phyloP scores from a whole-genome alignment of 2,797 vertebrate species.

The Fistularia commersonii region DNA sequence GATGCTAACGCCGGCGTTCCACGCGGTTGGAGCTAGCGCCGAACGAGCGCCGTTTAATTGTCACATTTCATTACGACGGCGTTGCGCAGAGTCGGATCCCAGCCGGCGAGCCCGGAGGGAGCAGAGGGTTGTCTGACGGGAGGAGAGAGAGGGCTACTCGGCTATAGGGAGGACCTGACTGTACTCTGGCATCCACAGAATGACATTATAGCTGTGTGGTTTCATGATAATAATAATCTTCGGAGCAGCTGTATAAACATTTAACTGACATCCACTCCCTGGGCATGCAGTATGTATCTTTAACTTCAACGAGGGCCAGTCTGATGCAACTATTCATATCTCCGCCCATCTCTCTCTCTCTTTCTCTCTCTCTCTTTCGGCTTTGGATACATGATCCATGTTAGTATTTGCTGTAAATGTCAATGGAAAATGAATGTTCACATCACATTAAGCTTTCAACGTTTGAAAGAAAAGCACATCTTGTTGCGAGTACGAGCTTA shows the following conservation, averaged over 20 bases:
- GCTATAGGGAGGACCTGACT: slow-evolving; percentile 74
- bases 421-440: slow-evolving; percentile 56
- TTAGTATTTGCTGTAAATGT: slow-evolving; percentile 62
- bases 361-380: slow-evolving; percentile 10
- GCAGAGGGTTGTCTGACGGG: slow-evolving; percentile 48
- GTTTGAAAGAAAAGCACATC: slow-evolving; percentile 38
- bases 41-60: slow-evolving; percentile 43
- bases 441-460: slow-evolving; percentile 45
- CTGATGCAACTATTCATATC: slow-evolving; percentile 73
- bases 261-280: slow-evolving; percentile 80
- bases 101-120: slow-evolving; percentile 42
- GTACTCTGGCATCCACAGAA: slow-evolving; percentile 80
- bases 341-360: slow-evolving; percentile 52
- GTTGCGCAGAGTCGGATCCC: slow-evolving; percentile 41
- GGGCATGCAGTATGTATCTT: slow-evolving; percentile 77
- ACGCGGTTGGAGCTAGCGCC: slow-evolving; percentile 16
- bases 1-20: slow-evolving; percentile 14
- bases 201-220: slow-evolving; percentile 83
- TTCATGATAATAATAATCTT: slow-evolving; percentile 86
- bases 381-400: slow-evolving; percentile 50
- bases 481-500: slow-evolving; percentile 18
- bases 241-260: slow-evolving; percentile 84
- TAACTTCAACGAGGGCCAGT: slow-evolving; percentile 73
- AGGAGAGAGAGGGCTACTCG: slow-evolving; percentile 63
- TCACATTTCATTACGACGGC: slow-evolving; percentile 59